Conservation (phyloP, 92 coral and sea anemone genomes). For the Diadumene lineata region DNA sequence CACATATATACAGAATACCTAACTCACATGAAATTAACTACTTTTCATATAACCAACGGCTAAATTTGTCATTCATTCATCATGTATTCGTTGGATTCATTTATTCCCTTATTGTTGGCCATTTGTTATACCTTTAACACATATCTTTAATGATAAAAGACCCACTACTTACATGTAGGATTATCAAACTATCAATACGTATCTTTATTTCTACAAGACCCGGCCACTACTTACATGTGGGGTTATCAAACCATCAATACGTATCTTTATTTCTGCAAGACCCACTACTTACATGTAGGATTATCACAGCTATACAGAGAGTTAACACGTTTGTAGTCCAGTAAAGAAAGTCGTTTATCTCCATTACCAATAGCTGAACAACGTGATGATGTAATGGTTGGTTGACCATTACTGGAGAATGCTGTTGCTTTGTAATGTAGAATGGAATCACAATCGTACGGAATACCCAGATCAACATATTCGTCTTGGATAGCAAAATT, state of each 20-base stretch:
- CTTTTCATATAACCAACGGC: no score
- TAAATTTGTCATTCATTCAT: no score
- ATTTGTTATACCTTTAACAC: no score
- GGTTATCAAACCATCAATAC: neutral
- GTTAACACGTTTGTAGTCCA: slow-evolving; percentile 33
- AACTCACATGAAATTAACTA: no score
- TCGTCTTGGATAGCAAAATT: neutral
- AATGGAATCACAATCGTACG: slow-evolving; percentile 26
- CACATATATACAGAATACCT: no score
- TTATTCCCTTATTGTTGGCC: no score
- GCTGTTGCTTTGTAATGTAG: slow-evolving; percentile 12
- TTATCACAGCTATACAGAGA: slow-evolving; percentile 12
- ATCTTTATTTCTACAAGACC: no score
- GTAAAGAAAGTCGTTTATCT: slow-evolving; percentile 8
- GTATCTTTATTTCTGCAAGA: neutral
- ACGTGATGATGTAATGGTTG: slow-evolving; percentile 8
- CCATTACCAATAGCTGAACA: slow-evolving; percentile 13
- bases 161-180: no score
- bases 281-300: slow-evolving; percentile 15
- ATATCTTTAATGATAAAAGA: no score
- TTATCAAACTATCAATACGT: no score
- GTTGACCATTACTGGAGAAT: neutral
- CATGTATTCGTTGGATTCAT: no score
- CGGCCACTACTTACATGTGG: no score
- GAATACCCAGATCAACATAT: slow-evolving; percentile 7